Evolutionary conservation across 2,113 vertebrate genomes (phyloP), one percentile per base, ranked within the genome.

Genomic region (Platysternon megacephalum): DNA sequence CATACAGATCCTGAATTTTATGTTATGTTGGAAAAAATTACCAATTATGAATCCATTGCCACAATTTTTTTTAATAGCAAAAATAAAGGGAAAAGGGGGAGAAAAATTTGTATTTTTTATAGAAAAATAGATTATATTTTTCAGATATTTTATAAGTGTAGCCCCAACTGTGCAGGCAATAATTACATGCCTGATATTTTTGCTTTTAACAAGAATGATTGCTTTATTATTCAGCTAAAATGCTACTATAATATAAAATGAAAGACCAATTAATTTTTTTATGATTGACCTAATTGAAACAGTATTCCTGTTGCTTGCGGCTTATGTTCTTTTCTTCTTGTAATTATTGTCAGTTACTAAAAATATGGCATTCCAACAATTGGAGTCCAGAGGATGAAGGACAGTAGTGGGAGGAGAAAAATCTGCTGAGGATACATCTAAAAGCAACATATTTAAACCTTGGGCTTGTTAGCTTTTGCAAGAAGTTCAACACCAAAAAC

Each of bases 321-420:
- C 49, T 95, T 88, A 19, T 35, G 13, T 48, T 76, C 51, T 74
- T 52, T 10, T 49, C 44, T 68, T 39, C 8, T 84, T 94, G 10
- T 84, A 82, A 82, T 76, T 79, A 72, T 93, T 94, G 93, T 49
- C 80, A 83, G 79, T 76, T 87, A 55, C 81, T 79, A 39, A 72
- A 91, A 82, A 81, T 78, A 12, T 9, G 55, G 61, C 35, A 85
- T 82, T 35, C 87, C 88, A 88, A 83, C 56, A 87, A 86, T 26
- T 26, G 93, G 91, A 83, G 83, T 86, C 91, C 85, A 86, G 72
- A 56, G 72, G 80, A 87, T 80, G 76, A 93, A 96, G 35, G 80
- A 79, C 32, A 56, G 8, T 24, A 93, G 82, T 0, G 1, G 89
- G 11, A 94, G 51, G 82, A 85, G 85, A 76, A 91, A 79, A 89